phyloP scores from a whole-genome alignment of 2,888 invertebrate genomes.

The Apoda limacodes region DNA sequence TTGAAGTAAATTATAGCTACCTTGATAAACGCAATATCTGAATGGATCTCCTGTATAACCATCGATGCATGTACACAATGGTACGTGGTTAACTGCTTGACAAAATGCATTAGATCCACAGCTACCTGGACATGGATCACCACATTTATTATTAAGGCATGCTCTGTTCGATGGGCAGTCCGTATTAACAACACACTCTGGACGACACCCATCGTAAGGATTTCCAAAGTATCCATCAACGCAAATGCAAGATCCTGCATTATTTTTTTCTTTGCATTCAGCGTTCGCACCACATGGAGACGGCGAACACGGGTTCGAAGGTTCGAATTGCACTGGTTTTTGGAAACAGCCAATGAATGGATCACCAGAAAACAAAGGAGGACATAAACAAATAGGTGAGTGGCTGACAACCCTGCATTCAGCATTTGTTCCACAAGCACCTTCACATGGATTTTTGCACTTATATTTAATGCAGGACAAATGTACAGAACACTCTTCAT shows the following conservation, averaged over 20 bases:
- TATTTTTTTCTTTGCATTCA: conserved; percentile 70
- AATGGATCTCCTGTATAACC: conserved; percentile 84
- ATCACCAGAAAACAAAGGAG: conserved; percentile 77
- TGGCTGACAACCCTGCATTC: conserved; percentile 83
- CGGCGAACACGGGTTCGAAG: conserved; percentile 68
- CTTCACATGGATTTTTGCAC: conserved; percentile 81
- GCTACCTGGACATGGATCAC: conserved; percentile 82
- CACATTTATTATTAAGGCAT: conserved; percentile 78
- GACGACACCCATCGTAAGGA: conserved; percentile 82
- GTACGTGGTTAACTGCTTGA: conserved; percentile 78
- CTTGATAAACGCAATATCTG: conserved; percentile 70
- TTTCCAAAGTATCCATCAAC: conserved; percentile 79
- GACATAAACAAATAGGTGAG: conserved; percentile 80
- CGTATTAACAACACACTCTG: conserved; percentile 78
- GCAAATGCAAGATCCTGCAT: conserved; percentile 77
- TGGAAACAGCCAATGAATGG: conserved; percentile 76
- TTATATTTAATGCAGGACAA: conserved; percentile 81
- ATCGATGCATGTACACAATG: conserved; percentile 74
- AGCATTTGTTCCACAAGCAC: conserved; percentile 78
- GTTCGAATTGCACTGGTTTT: conserved; percentile 38
- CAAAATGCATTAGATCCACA: conserved; percentile 82
- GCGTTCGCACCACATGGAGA: conserved; percentile 76
- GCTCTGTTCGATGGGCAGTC: conserved; percentile 79
- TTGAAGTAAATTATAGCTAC: conserved; percentile 24
- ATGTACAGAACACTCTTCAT: conserved; percentile 77